Percentiles rank a stretch among this genome's conserved stretches.
These are phyloP conservation scores for Hofmannophila pseudospretella DNA, from an alignment of 2,888 invertebrate species.

Conservation along the genomic window DNA sequence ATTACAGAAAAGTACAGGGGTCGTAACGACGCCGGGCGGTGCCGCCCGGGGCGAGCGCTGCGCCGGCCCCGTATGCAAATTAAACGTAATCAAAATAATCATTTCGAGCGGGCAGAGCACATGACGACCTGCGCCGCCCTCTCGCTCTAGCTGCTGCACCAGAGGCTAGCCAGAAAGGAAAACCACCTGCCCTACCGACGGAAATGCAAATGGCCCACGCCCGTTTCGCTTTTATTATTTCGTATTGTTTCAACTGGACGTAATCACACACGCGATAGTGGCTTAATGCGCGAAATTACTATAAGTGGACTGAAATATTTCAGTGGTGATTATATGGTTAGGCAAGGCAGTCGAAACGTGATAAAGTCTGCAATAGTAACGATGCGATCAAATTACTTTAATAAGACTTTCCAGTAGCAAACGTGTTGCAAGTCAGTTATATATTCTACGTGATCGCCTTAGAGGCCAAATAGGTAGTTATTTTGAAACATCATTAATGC, in stretches of 20 bases:
- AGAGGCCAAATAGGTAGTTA: neutral
- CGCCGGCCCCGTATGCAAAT: constrained; percentile 70
- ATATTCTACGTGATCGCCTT: constrained; percentile 5
- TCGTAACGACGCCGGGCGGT: constrained; percentile 59
- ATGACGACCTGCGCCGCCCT: constrained; percentile 28
- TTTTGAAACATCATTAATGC: too few relatives aligned
- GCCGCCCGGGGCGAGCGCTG: constrained; percentile 48
- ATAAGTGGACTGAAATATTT: constrained; percentile 63
- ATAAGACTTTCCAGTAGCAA: constrained; percentile 28
- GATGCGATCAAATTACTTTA: constrained; percentile 32
- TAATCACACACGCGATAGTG: constrained; percentile 62
- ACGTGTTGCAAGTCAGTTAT: constrained; percentile 13
- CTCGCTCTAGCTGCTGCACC: constrained; percentile 42
- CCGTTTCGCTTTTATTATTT: constrained; percentile 66
- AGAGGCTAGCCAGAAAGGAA: constrained; percentile 39
- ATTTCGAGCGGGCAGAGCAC: constrained; percentile 50
- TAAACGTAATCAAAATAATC: constrained; percentile 78
- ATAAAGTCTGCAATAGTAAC: constrained; percentile 37
- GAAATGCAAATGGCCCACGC: constrained; percentile 65
- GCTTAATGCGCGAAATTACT: constrained; percentile 63
- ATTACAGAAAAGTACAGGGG: constrained; percentile 77
- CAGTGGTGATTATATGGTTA: constrained; percentile 51
- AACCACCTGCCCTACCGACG: constrained; percentile 42
- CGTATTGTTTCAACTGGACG: constrained; percentile 51
- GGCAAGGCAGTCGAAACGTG: constrained; percentile 36